Conservation (phyloP, 2,113 vertebrate species). For the Xiphophorus maculatus region DNA sequence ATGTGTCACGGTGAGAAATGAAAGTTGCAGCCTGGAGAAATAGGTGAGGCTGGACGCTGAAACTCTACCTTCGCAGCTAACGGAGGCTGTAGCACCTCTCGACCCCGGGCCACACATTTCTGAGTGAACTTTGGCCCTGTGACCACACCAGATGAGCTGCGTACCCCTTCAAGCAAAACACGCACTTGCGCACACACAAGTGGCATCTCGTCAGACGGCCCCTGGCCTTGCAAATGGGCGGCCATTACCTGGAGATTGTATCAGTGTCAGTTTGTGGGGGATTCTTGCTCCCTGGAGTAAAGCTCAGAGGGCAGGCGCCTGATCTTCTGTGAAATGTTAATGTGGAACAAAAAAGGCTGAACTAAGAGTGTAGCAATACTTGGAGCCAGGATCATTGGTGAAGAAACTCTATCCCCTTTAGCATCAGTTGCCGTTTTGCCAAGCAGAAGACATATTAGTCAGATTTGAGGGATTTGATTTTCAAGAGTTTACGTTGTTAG, state of each 20-base stretch:
- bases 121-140: conserved; percentile 77
- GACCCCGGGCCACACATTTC: conserved; percentile 80
- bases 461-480: conserved; percentile 52
- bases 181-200: conserved; percentile 42
- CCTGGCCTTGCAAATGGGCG: conserved; percentile 62
- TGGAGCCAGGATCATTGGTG: conserved; percentile 42
- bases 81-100: conserved; percentile 76
- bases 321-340: conserved; percentile 74
- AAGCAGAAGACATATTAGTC: conserved; percentile 51
- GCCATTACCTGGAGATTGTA: conserved; percentile 81
- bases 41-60: conserved; percentile 66
- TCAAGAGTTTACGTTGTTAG: conserved; percentile 38
- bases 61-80: conserved; percentile 79
- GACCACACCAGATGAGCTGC: conserved; percentile 73
- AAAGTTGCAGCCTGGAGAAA: conserved; percentile 62
- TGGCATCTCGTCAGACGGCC: conserved; percentile 56
- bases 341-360: conserved; percentile 70
- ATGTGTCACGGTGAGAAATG: conserved; percentile 72
- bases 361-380: conserved; percentile 63
- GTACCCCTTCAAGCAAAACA: conserved; percentile 55
- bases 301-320: conserved; percentile 75
- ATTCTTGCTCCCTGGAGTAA: conserved; percentile 72
- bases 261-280: conserved; percentile 78
- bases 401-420: conserved; percentile 54
- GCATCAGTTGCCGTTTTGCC: conserved; percentile 55